These are phyloP conservation scores for Melinopterus prodromus DNA, from an alignment of 2,888 invertebrate genomes.

Conservation along the genomic window DNA sequence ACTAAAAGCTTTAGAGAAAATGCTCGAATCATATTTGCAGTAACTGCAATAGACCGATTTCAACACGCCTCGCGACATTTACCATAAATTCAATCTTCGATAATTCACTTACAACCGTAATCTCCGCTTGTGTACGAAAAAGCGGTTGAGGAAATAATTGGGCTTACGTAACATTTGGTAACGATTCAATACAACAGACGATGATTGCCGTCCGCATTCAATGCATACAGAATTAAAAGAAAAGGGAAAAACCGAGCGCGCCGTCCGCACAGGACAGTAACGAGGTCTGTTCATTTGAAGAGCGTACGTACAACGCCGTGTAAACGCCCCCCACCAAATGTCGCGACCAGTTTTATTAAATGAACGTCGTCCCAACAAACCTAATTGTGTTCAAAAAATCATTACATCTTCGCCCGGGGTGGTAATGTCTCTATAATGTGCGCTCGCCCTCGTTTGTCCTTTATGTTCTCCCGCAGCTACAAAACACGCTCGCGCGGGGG, in stretches of 20 bases:
- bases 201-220: not conserved
- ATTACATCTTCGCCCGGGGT: slow-evolving; percentile 59
- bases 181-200: not conserved
- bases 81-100: not conserved
- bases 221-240: slow-evolving; percentile 1
- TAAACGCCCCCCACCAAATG: slow-evolving; percentile 47
- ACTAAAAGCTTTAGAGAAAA: too few relatives aligned
- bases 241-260: slow-evolving; percentile 6
- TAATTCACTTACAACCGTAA: not conserved
- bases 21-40: too few relatives aligned
- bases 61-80: not conserved
- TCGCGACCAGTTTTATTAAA: slow-evolving; percentile 53
- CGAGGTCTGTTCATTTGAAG: slow-evolving; percentile 15
- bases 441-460: slow-evolving; percentile 13
- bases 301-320: slow-evolving; percentile 28
- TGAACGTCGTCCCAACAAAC: slow-evolving; percentile 58
- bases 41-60: not conserved
- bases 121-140: not conserved
- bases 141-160: not conserved
- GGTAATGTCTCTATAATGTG: slow-evolving; percentile 56
- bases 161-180: not conserved
- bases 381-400: slow-evolving; percentile 62
- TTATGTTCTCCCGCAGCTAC: slow-evolving; percentile 14
- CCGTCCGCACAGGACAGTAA: slow-evolving; percentile 5
- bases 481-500: not conserved